Base-by-base conservation (phyloP, 2,888 invertebrate species). In the Entomobrya multifasciata region DNA sequence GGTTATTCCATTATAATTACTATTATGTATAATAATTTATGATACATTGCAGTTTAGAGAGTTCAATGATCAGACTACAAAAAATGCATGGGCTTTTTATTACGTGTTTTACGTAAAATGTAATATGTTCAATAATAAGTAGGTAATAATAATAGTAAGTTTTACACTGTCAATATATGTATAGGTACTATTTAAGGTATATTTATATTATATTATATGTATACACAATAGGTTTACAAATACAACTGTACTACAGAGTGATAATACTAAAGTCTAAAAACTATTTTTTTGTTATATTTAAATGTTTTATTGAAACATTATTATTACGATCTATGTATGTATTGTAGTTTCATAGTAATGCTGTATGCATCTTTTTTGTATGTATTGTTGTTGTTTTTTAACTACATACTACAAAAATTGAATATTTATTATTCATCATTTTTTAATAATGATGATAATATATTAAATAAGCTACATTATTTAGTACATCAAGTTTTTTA, bases 1-100 rank as follows among this genome's bases (percentile, higher is more conserved):
- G 57, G 44, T 81, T 67, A 67, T 67, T 67, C 44, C 57, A 30
- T 44, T 67, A 6, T 36, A 36, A 36, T 36, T 36, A 36, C 36
- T 36, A 36, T 36, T 36, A 55, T 36, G 36, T 36, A 30, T 76
- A 41, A 15, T 55, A 20, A 55, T 65, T n/a, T 67, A 78, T 65
- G 44, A 80, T 80, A 80, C 60, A 78, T 78, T 78, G 78, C 78
- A 77, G 52, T 36, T 36, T 36, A 65, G 78, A 78, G 79, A 80
- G 78, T 57, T 57, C 57, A 77, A 77, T 78, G 47, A 80, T 80
- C 79, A 80, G 79, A 80, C 79, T 80, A 80, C 79, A 80, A 80
- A 80, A 78, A 80, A 80, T 80, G 79, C 79, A 80, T 80, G 79
- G 79, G 79, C 79, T 80, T 44, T 41, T 76, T 55, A 57, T 49